Percentiles rank a stretch among this genome's conserved stretches.
These are phyloP conservation scores for Nasonia longicornis DNA, from an alignment of 1,140 invertebrate genomes.

Conservation along the genomic window DNA sequence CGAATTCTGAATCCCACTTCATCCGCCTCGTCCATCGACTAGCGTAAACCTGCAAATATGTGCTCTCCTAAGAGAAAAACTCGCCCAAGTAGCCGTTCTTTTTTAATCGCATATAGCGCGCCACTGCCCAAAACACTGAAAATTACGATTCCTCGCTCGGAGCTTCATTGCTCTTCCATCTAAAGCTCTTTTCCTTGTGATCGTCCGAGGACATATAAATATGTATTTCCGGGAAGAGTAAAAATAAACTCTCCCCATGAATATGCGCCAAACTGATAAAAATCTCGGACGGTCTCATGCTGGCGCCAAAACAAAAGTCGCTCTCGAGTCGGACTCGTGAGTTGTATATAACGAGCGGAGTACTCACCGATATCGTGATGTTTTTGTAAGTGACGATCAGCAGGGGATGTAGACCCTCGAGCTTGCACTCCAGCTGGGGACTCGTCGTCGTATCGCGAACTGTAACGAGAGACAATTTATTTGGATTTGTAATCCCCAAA, in stretches of 20 bases:
- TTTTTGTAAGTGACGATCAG: constrained; percentile 68
- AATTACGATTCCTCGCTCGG: too few species aligned
- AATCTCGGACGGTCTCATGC: not conserved
- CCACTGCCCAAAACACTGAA: too few species aligned
- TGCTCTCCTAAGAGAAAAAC: not conserved
- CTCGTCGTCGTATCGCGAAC: constrained; percentile 52
- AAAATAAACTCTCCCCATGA: not conserved
- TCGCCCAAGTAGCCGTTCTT: not conserved
- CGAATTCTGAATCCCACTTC: not conserved
- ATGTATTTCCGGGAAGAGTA: too few species aligned
- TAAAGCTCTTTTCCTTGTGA: not conserved
- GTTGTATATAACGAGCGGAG: not conserved
- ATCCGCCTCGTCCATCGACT: not conserved
- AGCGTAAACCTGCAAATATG: not conserved
- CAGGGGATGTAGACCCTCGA: constrained; percentile 65
- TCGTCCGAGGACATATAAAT: not conserved
- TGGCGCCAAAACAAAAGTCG: not conserved
- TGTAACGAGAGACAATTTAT: constrained; percentile 54
- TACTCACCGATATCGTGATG: constrained; percentile 66
- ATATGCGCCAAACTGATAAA: not conserved
- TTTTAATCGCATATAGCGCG: too few species aligned
- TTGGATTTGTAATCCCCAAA: constrained; percentile 19
- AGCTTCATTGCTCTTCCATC: not conserved
- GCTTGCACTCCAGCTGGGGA: constrained; percentile 57
- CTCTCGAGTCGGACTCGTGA: not conserved